A percentile compares a stretch with the other conserved stretches of the same genome.
Evolutionary conservation across 2,113 vertebrate species (phyloP).

Genomic region (Microcebus tavaratra): DNA sequence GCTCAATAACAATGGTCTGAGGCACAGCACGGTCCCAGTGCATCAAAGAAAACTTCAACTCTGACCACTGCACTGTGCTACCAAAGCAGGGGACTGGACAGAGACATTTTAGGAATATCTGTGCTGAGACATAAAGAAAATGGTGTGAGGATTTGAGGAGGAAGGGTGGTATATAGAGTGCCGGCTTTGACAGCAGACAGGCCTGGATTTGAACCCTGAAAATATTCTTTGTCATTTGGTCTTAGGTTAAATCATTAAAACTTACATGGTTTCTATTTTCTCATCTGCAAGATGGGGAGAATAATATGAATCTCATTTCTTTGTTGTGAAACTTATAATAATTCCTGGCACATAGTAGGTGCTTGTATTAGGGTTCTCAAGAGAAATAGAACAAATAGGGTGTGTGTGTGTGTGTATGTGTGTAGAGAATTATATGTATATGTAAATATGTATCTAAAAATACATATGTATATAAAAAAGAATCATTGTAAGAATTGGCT

Average conservation of each 20-base stretch:
- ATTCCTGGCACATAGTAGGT: neutral
- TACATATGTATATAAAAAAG: neutral
- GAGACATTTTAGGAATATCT: neutral
- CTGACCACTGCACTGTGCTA: neutral
- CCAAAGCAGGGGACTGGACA: neutral
- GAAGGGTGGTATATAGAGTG: too few species aligned
- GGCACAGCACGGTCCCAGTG: neutral
- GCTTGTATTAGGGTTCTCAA: neutral
- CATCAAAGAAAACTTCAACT: neutral
- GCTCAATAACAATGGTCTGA: neutral
- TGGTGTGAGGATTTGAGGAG: neutral
- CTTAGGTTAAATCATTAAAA: neutral
- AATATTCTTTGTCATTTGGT: neutral
- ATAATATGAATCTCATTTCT: neutral
- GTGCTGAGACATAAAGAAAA: neutral
- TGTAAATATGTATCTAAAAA: too few species aligned
- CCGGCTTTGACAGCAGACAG: neutral
- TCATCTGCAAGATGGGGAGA: neutral
- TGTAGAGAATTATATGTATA: neutral
- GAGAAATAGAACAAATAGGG: neutral
- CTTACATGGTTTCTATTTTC: neutral
- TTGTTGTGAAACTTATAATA: neutral
- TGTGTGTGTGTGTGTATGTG: neutral
- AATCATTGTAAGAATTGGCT: neutral
- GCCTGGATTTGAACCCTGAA: neutral